Base-by-base conservation (phyloP, 2,797 vertebrate genomes). In the Danio jaintianensis region DNA sequence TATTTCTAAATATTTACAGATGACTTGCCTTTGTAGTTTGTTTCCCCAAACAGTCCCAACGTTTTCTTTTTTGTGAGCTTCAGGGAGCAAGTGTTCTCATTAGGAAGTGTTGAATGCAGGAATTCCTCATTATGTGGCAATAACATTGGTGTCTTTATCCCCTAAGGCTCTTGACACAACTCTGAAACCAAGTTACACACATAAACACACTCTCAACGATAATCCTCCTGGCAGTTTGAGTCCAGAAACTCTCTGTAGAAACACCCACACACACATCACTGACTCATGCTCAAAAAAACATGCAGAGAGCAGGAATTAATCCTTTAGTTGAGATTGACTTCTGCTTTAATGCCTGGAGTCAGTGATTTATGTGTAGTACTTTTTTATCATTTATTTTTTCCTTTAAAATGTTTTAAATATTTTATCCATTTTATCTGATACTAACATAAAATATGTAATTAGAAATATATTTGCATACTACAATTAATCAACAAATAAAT, bases 21-120 rank as follows among this genome's bases (percentile, higher is more conserved):
- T 48, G 20, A 5, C 36, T 66, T 18, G 48, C 6, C 1, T 4
- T 22, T 4, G 42, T 29, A 16, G 13, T 48, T 68, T 0, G 29
- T 50, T 68, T 50, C 48, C 4, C 7, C 11, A 29, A 47, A 50
- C 13, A 5, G 13, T 22, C 4, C 6, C 3, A 29, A 45, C 43
- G 40, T 66, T 55, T 47, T 68, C 43, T 29, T 29, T 29, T 66
- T 68, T 68, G 45, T 68, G 20, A 68, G 47, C 47, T 50, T 50
- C 45, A 68, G 45, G 45, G 7, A 48, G n/a, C 13, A 48, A 29
- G 64, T 48, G 64, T 68, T 11, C 13, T 68, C 8, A 22, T 2
- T 20, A 43, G 56, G 22, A 12, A 22, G 11, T 66, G 42, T 45
- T 47, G 7, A 36, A 0, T 50, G 7, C 29, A 20, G 64, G 48